Evolutionary conservation across 2,797 vertebrate genomes (phyloP), one percentile per base, ranked within the genome.

Genomic region (Coregonus sp.): DNA sequence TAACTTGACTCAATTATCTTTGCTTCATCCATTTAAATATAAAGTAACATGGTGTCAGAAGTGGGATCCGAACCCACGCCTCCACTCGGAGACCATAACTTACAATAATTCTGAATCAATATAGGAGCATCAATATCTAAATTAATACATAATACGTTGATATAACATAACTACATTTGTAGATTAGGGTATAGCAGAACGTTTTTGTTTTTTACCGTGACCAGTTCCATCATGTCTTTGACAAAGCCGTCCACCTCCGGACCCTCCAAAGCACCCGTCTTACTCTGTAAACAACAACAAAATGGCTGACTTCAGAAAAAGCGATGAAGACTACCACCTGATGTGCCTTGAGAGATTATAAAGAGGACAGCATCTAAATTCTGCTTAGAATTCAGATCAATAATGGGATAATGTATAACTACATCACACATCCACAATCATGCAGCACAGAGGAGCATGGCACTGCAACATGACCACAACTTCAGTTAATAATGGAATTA

Each of bases 171-270:
- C 9, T 47, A 47, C 40, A 47, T 47, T 47, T 12, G 40, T 47
- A 47, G 40, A 12, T 47, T 47, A 12, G 2, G 40, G 9, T 11
- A 47, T 3, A 47, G 40, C 40, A 47, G 2, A 47, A 47, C 40
- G 4, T 9, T 4, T 2, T 25, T 63, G 7, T 25, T 7, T 63
- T 50, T 77, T 80, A 98, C 97, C 96, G 97, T 97, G 11, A 97
- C 97, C 72, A 98, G 90, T 88, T 98, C 97, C 96, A 99, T 98
- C 97, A 98, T 97, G 81, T 98, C 97, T 86, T 97, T 99, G 72
- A 98, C 97, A 89, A 99, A 98, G 1, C 97, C 97, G 65, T 99
- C 97, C 65, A 98, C 97, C 88, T 99, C 97, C 12, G 96, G 96
- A 3, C 97, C 97, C 89, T 98, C 97, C 72, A 98, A 89, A 0